Percentiles rank a stretch among this genome's conserved stretches.
These are phyloP conservation scores for Corvus moneduloides DNA, from an alignment of 2,113 vertebrate species.

Conservation along the genomic window DNA sequence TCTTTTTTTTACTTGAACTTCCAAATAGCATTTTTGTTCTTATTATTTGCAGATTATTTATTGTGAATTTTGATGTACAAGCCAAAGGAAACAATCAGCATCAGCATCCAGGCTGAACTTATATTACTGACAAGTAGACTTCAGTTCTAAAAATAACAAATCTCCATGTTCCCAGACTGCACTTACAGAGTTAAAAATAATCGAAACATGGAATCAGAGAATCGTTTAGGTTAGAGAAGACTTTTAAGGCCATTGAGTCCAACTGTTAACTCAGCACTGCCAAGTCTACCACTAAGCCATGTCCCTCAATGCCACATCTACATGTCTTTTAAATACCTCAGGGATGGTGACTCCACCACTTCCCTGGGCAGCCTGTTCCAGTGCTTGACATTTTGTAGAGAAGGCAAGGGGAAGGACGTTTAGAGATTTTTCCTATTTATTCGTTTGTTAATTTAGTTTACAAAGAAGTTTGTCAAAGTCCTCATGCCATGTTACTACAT, in stretches of 20 bases:
- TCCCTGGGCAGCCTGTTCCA: background rate
- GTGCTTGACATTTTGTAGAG: background rate
- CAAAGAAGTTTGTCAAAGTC: background rate
- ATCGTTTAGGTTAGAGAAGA: background rate
- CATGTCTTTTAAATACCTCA: background rate
- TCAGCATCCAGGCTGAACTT: background rate
- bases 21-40: background rate
- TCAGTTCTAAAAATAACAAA: background rate
- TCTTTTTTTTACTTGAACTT: background rate
- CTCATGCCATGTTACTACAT: background rate
- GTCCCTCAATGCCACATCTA: background rate
- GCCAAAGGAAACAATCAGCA: background rate
- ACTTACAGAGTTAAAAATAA: background rate
- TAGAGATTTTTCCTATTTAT: background rate
- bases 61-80: background rate
- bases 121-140: background rate
- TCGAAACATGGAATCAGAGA: background rate
- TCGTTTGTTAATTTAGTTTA: background rate
- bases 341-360: background rate
- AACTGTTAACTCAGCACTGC: too few species aligned
- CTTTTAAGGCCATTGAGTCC: background rate
- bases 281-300: background rate
- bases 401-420: background rate
- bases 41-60: conserved; percentile 1
- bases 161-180: background rate